phyloP scores from a whole-genome alignment of 2,113 vertebrate species.

The Rissa tridactyla region DNA sequence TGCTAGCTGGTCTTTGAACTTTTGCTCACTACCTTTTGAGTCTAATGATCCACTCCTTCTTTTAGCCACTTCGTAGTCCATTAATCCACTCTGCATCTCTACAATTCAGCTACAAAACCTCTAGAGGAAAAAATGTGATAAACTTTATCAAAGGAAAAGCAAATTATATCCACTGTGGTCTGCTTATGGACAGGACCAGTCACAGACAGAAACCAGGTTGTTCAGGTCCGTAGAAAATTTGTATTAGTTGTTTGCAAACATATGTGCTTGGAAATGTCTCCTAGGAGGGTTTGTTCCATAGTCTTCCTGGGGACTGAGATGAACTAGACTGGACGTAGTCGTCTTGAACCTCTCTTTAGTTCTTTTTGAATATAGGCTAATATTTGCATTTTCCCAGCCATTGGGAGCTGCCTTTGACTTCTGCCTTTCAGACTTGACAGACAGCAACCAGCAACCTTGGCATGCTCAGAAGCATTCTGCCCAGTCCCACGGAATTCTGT shows the following conservation, averaged over 20 bases:
- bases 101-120: background rate
- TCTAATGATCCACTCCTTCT: background rate
- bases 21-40: background rate
- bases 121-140: background rate
- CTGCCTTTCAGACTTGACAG: background rate
- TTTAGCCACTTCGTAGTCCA: background rate
- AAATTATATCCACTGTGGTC: background rate
- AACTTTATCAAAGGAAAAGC: background rate
- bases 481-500: background rate
- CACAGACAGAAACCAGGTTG: background rate
- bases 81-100: background rate
- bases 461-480: background rate
- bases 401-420: background rate
- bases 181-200: background rate
- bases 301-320: background rate
- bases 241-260: background rate
- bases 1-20: background rate
- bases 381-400: background rate
- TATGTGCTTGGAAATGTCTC: background rate
- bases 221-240: background rate
- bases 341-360: background rate
- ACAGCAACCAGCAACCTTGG: background rate
- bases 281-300: background rate
- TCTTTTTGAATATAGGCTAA: background rate
- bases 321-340: background rate